A percentile compares a stretch with the other conserved stretches of the same genome.
Conservation (phyloP, 2,797 vertebrate genomes). For the Valencia hispanica region DNA sequence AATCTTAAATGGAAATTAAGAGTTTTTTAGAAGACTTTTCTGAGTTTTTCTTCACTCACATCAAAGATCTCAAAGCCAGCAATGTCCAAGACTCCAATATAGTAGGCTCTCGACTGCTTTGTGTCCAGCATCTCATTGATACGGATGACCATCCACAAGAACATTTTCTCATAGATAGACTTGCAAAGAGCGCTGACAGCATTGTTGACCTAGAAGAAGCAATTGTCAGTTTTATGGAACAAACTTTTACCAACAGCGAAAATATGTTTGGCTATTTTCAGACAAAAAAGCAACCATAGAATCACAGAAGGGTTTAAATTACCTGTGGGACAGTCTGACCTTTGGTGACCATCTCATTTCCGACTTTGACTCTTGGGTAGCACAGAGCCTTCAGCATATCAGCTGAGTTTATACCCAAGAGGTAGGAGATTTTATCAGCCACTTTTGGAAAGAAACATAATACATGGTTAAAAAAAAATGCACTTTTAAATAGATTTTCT, state of each 20-base stretch:
- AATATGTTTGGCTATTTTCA: too few species aligned
- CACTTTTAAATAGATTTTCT: background rate
- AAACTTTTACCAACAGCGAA: slow-evolving; percentile 22
- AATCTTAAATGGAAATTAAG: background rate
- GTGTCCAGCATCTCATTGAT: slow-evolving; percentile 89
- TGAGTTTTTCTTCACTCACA: slow-evolving; percentile 64
- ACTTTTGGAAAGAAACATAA: slow-evolving; percentile 60
- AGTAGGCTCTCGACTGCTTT: slow-evolving; percentile 81
- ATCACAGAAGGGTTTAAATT: slow-evolving; percentile 23
- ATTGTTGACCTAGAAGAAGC: slow-evolving; percentile 81
- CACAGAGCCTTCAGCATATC: slow-evolving; percentile 86
- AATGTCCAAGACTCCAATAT: slow-evolving; percentile 88
- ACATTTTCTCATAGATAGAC: slow-evolving; percentile 89
- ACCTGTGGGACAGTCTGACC: slow-evolving; percentile 89
- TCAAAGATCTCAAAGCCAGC: slow-evolving; percentile 92
- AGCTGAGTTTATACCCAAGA: slow-evolving; percentile 80
- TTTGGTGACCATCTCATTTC: slow-evolving; percentile 88
- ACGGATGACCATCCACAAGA: slow-evolving; percentile 88
- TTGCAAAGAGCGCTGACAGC: slow-evolving; percentile 84
- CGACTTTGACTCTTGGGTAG: slow-evolving; percentile 88
- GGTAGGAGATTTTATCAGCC: slow-evolving; percentile 88
- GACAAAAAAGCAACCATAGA: background rate
- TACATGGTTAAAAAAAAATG: background rate
- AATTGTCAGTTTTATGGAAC: background rate
- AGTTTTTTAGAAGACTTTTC: too few species aligned